Base-by-base conservation (phyloP, 2,888 invertebrate species). In the Gisinianus flammeolus region DNA sequence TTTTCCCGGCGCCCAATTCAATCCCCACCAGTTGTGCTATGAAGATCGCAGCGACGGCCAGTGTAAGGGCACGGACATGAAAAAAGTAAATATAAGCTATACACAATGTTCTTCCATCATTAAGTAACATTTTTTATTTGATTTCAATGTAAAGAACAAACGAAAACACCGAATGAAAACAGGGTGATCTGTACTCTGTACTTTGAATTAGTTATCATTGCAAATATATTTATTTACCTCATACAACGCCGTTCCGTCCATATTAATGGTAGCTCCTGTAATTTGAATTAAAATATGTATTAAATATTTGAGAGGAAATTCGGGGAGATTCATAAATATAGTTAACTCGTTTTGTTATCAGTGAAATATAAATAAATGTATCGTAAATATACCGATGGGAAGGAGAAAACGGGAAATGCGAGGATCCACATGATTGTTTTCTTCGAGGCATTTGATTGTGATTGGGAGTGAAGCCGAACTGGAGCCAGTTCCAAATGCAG, bases 401-500 rank as follows among this genome's bases (percentile, higher is more conserved):
- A 83, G 70, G 4, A 83, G 76, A 70, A 83, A 83, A 26, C 83
- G 44, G 0, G 83, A 76, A n/a, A 83, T 81, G 10, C 83, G 72
- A 24, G 52, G 52, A 62, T 83, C 83, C 6, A 83, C 76, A 33
- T 78, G 62, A 64, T 83, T 83, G n/a, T 80, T 79, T n/a, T 79
- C 77, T 76, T 83, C 83, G 8, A 83, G 71, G 56, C 83, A 83
- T 54, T 69, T 31, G 28, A 81, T 79, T 8, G 83, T 81, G 10
- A 83, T 77, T 24, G 83, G 83, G 24, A 83, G 74, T 16, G 81
- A 81, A 35, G 83, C 83, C 24, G 81, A 80, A 70, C 80, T 84
- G 44, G 97, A 97, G 28, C 96, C 95, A 35, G 98, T 98, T 84
- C 97, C 97, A 87, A 98, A 97, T 56, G 97, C 97, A 0, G 97